Conservation (phyloP, 1,140 invertebrate species). For the Drosophila repletoides region DNA sequence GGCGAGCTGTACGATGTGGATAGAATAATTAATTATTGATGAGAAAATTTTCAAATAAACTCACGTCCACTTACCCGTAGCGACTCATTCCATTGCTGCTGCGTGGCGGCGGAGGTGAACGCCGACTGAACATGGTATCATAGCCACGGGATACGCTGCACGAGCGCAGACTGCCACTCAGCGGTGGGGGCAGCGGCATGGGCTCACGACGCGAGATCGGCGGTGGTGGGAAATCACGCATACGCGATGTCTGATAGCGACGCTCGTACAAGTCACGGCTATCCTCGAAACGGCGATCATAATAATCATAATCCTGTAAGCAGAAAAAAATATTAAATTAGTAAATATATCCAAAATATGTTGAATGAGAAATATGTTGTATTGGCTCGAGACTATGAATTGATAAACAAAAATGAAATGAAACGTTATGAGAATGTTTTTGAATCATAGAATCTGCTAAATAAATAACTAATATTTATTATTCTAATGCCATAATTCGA, state of each 20-base stretch:
- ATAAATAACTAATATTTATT: too few relatives aligned
- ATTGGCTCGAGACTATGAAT: too few relatives aligned
- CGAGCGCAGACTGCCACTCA: slow-evolving; percentile 84
- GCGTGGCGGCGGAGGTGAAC: slow-evolving; percentile 86
- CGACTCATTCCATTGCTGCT: slow-evolving; percentile 82
- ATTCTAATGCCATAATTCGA: too few relatives aligned
- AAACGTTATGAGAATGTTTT: too few relatives aligned
- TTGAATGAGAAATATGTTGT: too few relatives aligned
- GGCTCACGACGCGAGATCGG: slow-evolving; percentile 84
- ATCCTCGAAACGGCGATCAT: slow-evolving; percentile 90
- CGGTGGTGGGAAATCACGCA: slow-evolving; percentile 86
- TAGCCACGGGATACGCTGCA: slow-evolving; percentile 87
- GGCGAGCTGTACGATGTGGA: slow-evolving; percentile 40
- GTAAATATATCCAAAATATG: background rate
- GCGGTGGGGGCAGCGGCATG: slow-evolving; percentile 79
- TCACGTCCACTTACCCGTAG: slow-evolving; percentile 64
- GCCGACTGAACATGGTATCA: slow-evolving; percentile 90
- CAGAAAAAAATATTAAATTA: slow-evolving; percentile 2
- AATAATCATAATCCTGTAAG: slow-evolving; percentile 90
- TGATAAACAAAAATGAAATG: too few relatives aligned
- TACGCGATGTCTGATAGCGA: slow-evolving; percentile 87
- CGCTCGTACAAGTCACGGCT: slow-evolving; percentile 90
- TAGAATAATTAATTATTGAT: background rate
- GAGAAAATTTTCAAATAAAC: background rate
- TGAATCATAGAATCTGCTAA: too few relatives aligned